Evolutionary conservation across 2,797 vertebrate genomes (phyloP).

Genomic region (Argyrosomus regius): DNA sequence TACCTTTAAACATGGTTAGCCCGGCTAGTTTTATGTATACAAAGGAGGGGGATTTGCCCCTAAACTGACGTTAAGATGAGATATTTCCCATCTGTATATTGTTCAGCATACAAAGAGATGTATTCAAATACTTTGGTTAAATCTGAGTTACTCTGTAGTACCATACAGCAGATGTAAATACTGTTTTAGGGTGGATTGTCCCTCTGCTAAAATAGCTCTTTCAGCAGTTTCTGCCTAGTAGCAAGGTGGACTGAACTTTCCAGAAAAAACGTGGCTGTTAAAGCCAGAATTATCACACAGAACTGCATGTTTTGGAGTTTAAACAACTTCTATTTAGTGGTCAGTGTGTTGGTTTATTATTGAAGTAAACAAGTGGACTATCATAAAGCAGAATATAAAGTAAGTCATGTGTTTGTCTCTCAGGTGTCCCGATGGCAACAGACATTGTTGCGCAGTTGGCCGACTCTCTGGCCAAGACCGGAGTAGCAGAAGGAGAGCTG

Average conservation of each 20-base stretch:
- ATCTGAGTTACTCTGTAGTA: background rate
- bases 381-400: background rate
- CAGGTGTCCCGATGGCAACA: slow-evolving; percentile 89
- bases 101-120: background rate
- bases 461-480: slow-evolving; percentile 92
- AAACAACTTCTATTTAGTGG: background rate
- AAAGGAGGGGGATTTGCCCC: background rate
- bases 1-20: background rate
- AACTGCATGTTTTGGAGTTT: background rate
- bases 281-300: background rate
- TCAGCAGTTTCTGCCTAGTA: slow-evolving; percentile 10
- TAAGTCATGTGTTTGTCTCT: slow-evolving; percentile 11
- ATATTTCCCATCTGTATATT: background rate
- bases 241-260: slow-evolving; percentile 6
- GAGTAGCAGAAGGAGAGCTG: slow-evolving; percentile 92
- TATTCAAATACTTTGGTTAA: too few relatives aligned
- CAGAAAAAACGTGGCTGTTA: background rate
- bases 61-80: too few relatives aligned
- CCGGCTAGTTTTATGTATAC: background rate
- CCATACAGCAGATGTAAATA: background rate
- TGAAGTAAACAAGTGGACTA: too few relatives aligned
- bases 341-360: background rate
- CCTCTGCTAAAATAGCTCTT: background rate
- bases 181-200: slow-evolving; percentile 3
- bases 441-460: slow-evolving; percentile 92